Percentiles rank a stretch among this genome's conserved stretches.
phyloP scores from a whole-genome alignment of 2,797 vertebrate species.

The Halcyon smyrnensis region DNA sequence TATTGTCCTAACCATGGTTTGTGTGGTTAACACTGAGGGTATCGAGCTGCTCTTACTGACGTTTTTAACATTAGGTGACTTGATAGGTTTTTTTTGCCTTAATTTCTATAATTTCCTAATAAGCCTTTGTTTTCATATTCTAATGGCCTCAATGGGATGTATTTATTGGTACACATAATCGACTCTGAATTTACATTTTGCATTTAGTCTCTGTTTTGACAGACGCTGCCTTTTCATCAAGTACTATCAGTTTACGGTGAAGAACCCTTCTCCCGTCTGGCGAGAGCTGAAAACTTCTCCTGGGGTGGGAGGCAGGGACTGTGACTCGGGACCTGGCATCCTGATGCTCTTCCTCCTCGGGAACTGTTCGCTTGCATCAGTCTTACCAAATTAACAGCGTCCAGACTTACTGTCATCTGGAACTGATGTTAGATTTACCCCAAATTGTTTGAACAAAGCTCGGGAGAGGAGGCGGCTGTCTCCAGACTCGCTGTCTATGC shows the following conservation, averaged over 20 bases:
- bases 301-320: not conserved
- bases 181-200: not conserved
- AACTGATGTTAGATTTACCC: not conserved
- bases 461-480: constrained; percentile 12
- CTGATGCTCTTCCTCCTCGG: not conserved
- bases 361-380: not conserved
- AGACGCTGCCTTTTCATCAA: not conserved
- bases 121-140: not conserved
- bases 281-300: not conserved
- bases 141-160: not conserved
- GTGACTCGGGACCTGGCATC: not conserved
- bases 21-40: not conserved
- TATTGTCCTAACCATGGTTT: not conserved
- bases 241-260: accelerated
- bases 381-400: not conserved
- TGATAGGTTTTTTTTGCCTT: not conserved
- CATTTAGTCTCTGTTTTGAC: not conserved
- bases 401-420: not conserved
- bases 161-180: accelerated
- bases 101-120: not conserved
- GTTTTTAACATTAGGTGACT: not conserved
- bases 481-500: constrained; percentile 52
- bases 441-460: not conserved
- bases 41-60: not conserved
- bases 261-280: not conserved